Percentiles rank a stretch among this genome's conserved stretches.
phyloP scores from a whole-genome alignment of 2,113 vertebrate species.

The Phasianus colchicus region DNA sequence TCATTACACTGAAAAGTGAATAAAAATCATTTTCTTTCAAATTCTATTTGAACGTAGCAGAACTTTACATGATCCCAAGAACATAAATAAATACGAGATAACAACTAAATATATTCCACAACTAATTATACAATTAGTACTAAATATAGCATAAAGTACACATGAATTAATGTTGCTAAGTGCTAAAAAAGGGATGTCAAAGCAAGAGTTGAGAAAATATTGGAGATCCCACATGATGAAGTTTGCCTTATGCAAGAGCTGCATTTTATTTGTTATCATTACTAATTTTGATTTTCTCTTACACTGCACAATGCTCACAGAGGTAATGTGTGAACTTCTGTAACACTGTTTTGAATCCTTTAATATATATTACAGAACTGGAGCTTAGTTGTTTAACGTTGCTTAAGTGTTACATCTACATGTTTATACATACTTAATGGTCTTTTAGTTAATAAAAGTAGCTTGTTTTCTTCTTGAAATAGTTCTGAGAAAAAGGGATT shows the following conservation, averaged over 20 bases:
- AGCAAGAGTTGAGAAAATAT: not conserved
- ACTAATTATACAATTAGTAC: conserved; percentile 80
- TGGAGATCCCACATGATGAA: not conserved
- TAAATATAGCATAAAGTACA: conserved; percentile 64
- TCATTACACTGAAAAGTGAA: conserved; percentile 81
- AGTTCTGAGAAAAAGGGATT: not conserved
- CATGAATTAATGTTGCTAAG: conserved; percentile 64
- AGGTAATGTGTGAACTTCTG: not conserved
- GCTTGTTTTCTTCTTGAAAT: not conserved
- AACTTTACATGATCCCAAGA: conserved; percentile 79
- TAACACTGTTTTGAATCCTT: not conserved
- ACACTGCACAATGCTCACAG: conserved; percentile 5
- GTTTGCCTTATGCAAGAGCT: conserved; percentile 19
- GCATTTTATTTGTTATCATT: conserved; percentile 21
- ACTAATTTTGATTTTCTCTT: not conserved
- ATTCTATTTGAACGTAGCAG: conserved; percentile 85
- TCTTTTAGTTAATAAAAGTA: fast-evolving
- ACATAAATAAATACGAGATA: conserved; percentile 79
- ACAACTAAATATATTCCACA: conserved; percentile 79
- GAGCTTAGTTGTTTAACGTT: not conserved
- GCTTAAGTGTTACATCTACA: not conserved
- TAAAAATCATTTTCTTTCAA: conserved; percentile 76
- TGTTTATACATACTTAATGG: not conserved
- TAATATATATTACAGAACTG: not conserved
- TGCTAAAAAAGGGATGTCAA: conserved; percentile 12